These are phyloP conservation scores for Diorhabda elongata DNA, from an alignment of 1,140 invertebrate species.

Conservation along the genomic window DNA sequence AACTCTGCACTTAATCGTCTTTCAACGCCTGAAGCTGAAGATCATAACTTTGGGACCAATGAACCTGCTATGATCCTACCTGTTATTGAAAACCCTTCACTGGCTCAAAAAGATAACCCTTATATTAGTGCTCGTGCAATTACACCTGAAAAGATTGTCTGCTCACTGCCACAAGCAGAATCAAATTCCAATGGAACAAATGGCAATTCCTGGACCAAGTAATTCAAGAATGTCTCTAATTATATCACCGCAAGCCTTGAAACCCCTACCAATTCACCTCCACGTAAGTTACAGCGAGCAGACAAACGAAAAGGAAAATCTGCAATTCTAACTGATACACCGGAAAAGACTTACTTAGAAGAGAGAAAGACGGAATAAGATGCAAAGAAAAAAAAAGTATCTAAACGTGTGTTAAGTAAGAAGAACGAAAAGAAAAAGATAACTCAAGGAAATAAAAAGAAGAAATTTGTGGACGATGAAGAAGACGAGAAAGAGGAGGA, in stretches of 20 bases:
- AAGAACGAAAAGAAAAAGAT: not conserved
- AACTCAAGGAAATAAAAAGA: not conserved
- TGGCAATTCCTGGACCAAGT: too few species aligned
- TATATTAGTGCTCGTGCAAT: too few species aligned
- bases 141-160: too few species aligned
- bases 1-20: constrained; percentile 3
- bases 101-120: too few species aligned
- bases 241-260: too few species aligned
- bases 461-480: not conserved
- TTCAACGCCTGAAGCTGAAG: too few species aligned
- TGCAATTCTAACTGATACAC: not conserved
- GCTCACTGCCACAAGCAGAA: too few species aligned
- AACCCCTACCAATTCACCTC: not conserved
- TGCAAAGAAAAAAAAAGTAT: constrained; percentile 1
- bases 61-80: too few species aligned
- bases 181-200: too few species aligned
- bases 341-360: too few species aligned
- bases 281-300: not conserved
- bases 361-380: not conserved
- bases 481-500: not conserved
- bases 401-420: not conserved
- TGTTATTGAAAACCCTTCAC: too few species aligned
- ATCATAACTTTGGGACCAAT: too few species aligned
- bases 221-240: not conserved
- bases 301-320: not conserved